Conservation (phyloP, 2,888 invertebrate species). For the Amaurobius ferox region DNA sequence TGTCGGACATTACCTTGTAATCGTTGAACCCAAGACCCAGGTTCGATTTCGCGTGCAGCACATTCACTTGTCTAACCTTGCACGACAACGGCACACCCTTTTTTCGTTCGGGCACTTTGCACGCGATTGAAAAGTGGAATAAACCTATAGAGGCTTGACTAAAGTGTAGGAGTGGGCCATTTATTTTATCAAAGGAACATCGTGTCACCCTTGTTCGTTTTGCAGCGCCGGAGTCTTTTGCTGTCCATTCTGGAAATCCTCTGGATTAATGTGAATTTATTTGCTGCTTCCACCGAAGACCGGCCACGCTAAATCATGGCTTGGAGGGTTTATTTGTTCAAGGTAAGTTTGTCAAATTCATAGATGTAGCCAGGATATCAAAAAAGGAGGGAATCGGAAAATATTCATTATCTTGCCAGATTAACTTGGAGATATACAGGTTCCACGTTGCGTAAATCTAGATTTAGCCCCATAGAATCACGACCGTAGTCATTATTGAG, state of each 20-base stretch:
- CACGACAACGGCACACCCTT: background rate
- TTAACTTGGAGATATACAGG: too few species aligned
- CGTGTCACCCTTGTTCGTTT: background rate
- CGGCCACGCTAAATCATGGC: background rate
- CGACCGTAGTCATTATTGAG: too few species aligned
- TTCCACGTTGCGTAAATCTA: too few species aligned
- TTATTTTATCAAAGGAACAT: background rate
- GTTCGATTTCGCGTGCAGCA: slow-evolving; percentile 20
- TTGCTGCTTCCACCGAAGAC: background rate
- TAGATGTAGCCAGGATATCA: too few species aligned
- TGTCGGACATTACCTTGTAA: slow-evolving; percentile 31
- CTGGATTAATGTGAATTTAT: background rate
- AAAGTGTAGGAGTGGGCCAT: background rate
- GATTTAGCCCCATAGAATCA: too few species aligned
- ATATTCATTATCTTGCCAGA: too few species aligned
- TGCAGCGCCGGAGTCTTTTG: background rate
- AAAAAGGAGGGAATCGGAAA: too few species aligned
- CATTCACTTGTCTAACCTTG: slow-evolving; percentile 65
- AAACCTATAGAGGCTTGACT: background rate
- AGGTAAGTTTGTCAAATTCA: background rate
- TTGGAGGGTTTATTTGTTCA: background rate
- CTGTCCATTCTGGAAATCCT: background rate
- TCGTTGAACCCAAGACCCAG: slow-evolving; percentile 45
- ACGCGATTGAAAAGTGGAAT: background rate
- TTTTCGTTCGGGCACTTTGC: background rate